Conservation (phyloP, 2,888 invertebrate genomes). For the Sisyra terminalis region DNA sequence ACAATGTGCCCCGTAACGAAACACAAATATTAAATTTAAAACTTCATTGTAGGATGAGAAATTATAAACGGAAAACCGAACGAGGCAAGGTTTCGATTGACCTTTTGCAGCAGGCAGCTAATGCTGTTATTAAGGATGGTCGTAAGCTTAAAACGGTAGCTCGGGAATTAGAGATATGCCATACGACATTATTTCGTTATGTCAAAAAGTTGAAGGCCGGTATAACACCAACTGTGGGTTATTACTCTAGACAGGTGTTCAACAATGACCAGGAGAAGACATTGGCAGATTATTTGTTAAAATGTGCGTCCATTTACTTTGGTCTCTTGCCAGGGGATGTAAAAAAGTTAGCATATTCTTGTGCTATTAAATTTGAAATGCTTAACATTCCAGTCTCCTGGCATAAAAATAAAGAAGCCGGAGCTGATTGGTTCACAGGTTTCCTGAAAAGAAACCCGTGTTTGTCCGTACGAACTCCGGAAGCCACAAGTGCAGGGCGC, state of each 20-base stretch:
- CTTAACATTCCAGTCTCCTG: neutral
- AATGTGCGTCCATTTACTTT: neutral
- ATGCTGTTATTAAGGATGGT: conserved; percentile 12
- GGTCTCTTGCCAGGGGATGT: neutral
- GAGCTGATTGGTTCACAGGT: neutral
- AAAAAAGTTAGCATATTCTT: neutral
- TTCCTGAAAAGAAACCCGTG: neutral
- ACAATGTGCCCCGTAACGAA: no score
- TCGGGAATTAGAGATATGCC: conserved; percentile 11
- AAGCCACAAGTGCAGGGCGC: conserved; percentile 2
- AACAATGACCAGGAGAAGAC: neutral
- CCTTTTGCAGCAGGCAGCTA: no score
- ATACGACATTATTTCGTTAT: conserved; percentile 11
- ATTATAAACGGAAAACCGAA: no score
- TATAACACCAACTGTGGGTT: neutral
- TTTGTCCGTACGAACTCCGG: conserved; percentile 1
- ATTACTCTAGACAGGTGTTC: neutral
- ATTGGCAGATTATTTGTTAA: neutral
- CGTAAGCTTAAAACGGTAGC: conserved; percentile 12
- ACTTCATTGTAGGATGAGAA: no score
- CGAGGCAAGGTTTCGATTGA: no score
- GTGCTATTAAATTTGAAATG: neutral
- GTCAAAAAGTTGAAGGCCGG: conserved; percentile 7
- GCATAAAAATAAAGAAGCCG: conserved; percentile 2
- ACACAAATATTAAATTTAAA: no score